Evolutionary conservation across 2,113 vertebrate genomes (phyloP).

Genomic region (Melierax canorus): DNA sequence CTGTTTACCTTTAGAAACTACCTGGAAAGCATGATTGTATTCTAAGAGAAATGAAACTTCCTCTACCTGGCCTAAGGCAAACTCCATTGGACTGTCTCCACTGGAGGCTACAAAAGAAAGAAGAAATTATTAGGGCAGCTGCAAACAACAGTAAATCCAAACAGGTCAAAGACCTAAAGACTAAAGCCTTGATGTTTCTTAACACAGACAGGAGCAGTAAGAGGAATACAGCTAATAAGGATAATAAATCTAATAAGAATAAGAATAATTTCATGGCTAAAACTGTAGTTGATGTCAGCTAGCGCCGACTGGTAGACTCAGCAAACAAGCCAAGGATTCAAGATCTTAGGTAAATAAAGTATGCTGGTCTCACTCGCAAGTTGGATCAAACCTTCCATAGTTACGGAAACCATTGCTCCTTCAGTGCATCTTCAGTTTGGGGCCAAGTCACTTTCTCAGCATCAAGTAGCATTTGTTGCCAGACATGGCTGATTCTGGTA

Average conservation of each 20-base stretch:
- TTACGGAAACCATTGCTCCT: neutral
- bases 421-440: neutral
- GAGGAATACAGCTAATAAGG: neutral
- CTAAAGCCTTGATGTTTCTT: neutral
- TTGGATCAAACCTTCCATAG: neutral
- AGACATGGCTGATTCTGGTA: neutral
- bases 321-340: neutral
- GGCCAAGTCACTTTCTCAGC: neutral
- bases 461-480: neutral
- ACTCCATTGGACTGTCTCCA: neutral
- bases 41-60: neutral
- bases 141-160: neutral
- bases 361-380: neutral
- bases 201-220: neutral
- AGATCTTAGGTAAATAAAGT: neutral
- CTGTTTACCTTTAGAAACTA: neutral
- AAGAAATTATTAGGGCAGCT: neutral
- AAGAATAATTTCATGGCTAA: neutral
- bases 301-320: neutral
- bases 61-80: neutral
- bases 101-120: neutral
- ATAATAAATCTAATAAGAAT: neutral
- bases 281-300: neutral
- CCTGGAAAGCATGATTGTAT: neutral
- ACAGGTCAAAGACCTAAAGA: neutral